Evolutionary conservation across 2,888 invertebrate species (phyloP), one percentile per base, ranked within the genome.

Genomic region (Seira sanloemensis): DNA sequence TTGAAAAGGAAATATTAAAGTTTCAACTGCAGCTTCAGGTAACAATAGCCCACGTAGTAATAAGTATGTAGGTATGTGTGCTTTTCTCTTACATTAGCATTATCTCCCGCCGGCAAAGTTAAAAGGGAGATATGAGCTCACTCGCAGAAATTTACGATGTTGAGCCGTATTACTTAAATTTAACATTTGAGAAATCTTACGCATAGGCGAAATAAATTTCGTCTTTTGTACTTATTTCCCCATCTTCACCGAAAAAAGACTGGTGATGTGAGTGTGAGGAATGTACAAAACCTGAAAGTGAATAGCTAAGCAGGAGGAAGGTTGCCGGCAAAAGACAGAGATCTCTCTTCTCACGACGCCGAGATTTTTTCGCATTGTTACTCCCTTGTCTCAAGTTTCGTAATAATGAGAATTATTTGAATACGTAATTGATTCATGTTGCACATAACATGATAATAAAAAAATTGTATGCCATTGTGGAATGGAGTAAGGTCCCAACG

Each of bases 401-500:
- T 37, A 37, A 12, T 37, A 37, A 37, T 37, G 37, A 37, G 4
- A 12, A 37, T 37, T 37, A 72, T 66, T 75, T 75, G 80, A 80
- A 80, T 80, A 65, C 26, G 66, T 68, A 80, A 80, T 80, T 80
- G 79, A 80, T 80, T 80, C 67, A 62, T 62, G 74, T 62, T 27
- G 37, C 37, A 26, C 74, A 26, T 25, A 19, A 26, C 62, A 19
- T 16, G 4, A 62, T 27, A 74, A 73, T 21, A 50, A 50, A 5
- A 21, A 2, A 74, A 65, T n/a, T 24, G 62, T 19, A n/a, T 16
- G 46, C 18, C 23, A 54, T 72, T 72, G 21, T 54, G 16, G 5
- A 37, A 7, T 37, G 12, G 5, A 7, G 12, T 37, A 37, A 37
- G 12, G 12, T 37, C 4, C 74, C 25, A 74, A 62, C 54, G n/a